Conservation (phyloP, 2,113 vertebrate species). For the Oplegnathus fasciatus region DNA sequence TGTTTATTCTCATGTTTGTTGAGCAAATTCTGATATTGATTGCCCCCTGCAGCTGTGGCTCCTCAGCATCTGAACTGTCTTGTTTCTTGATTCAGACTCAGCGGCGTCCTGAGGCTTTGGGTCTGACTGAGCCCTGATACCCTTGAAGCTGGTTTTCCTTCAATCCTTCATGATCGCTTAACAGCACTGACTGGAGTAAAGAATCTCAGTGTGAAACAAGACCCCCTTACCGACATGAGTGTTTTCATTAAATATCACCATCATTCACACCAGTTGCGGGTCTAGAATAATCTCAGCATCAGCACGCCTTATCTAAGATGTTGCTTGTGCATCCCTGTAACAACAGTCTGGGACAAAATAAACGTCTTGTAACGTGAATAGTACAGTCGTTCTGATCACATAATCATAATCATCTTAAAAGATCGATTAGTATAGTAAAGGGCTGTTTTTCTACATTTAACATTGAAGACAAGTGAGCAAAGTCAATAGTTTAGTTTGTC, state of each 20-base stretch:
- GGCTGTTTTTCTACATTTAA: conserved; percentile 1
- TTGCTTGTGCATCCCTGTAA: not conserved
- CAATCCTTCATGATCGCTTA: conserved; percentile 4
- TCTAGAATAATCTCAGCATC: not conserved
- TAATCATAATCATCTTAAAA: not conserved
- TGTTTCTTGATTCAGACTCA: conserved; percentile 28
- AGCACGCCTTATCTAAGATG: not conserved
- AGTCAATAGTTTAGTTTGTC: conserved; percentile 38
- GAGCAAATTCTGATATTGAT: conserved; percentile 5
- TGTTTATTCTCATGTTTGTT: not conserved
- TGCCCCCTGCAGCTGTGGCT: not conserved
- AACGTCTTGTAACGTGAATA: not conserved
- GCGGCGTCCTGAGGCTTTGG: conserved; percentile 3
- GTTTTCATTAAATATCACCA: not conserved
- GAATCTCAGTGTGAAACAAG: not conserved
- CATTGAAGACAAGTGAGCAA: conserved; percentile 19
- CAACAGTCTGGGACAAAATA: not conserved
- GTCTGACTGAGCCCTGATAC: conserved; percentile 6
- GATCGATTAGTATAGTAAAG: not conserved
- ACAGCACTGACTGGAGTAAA: conserved; percentile 15
- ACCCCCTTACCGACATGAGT: not conserved
- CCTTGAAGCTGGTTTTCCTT: conserved; percentile 11
- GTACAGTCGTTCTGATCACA: not conserved
- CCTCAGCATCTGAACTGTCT: conserved; percentile 11
- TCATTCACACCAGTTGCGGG: not conserved